A percentile compares a stretch with the other conserved stretches of the same genome.
Conservation (phyloP, 2,113 vertebrate genomes). For the Ondatra zibethicus region DNA sequence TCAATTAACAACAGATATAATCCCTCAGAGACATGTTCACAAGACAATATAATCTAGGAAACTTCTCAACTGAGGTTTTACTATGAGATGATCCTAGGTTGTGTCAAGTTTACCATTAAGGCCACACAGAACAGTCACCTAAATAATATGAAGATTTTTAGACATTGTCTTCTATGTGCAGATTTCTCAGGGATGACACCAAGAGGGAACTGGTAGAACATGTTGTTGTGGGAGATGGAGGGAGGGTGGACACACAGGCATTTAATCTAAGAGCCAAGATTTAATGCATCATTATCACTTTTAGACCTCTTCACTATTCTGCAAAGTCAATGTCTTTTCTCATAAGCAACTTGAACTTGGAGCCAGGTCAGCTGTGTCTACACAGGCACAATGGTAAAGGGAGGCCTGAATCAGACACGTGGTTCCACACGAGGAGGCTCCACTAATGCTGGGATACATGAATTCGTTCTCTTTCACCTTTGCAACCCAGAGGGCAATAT, state of each 20-base stretch:
- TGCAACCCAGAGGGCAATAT: accelerated
- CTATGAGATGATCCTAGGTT: background rate
- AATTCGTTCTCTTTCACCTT: background rate
- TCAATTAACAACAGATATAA: background rate
- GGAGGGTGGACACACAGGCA: too few species aligned
- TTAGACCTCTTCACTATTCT: too few species aligned
- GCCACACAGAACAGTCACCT: background rate
- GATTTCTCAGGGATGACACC: background rate
- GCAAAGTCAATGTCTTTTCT: background rate
- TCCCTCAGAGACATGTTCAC: background rate
- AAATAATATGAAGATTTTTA: background rate
- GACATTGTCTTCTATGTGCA: background rate
- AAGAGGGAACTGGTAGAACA: background rate
- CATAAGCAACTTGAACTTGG: background rate
- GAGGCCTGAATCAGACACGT: background rate
- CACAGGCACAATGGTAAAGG: background rate
- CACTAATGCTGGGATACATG: background rate
- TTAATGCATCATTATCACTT: background rate
- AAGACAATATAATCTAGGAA: background rate
- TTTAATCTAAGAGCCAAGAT: background rate
- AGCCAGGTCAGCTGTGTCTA: background rate
- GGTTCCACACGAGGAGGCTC: background rate
- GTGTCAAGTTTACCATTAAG: background rate
- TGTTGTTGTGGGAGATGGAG: background rate
- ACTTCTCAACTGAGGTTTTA: background rate